Conservation (phyloP, 1,140 invertebrate species). For the Drosophila melanogaster region DNA sequence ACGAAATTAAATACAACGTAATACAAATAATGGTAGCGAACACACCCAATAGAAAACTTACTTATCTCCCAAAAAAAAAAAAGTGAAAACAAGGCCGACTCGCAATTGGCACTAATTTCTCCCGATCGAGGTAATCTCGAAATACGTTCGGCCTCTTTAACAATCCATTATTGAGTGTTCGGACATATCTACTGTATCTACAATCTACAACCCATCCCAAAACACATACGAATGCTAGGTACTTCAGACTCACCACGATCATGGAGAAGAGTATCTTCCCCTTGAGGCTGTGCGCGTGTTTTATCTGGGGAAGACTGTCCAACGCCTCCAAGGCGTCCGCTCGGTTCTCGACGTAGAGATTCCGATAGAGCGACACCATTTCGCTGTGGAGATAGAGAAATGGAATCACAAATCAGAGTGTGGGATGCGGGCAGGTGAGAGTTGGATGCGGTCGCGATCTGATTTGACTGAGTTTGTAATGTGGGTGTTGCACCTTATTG, state of each 20-base stretch:
- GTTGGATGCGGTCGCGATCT: constrained; percentile 19
- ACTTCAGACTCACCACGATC: constrained; percentile 92
- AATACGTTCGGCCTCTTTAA: constrained; percentile 10
- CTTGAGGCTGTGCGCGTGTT: constrained; percentile 93
- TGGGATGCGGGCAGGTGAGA: constrained; percentile 37
- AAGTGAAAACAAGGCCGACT: constrained; percentile 27
- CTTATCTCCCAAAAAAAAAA: constrained; percentile 6
- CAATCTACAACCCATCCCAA: constrained; percentile 1
- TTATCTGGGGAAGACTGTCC: constrained; percentile 90
- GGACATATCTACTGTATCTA: constrained; percentile 1
- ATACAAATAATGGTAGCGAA: neutral
- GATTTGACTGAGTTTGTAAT: constrained; percentile 14
- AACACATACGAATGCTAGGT: neutral
- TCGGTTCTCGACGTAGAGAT: constrained; percentile 93
- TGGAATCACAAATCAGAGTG: constrained; percentile 29
- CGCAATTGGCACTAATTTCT: constrained; percentile 33
- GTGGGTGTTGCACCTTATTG: constrained; percentile 45
- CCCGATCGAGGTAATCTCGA: constrained; percentile 31
- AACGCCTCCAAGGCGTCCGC: constrained; percentile 94
- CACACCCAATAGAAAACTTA: constrained; percentile 24
- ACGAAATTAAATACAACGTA: neutral
- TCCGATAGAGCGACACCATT: constrained; percentile 92
- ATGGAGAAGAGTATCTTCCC: constrained; percentile 97
- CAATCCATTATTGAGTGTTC: constrained; percentile 6
- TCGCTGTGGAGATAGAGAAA: constrained; percentile 81